phyloP scores from a whole-genome alignment of 2,888 invertebrate species.

The Lamellibrachia columna region DNA sequence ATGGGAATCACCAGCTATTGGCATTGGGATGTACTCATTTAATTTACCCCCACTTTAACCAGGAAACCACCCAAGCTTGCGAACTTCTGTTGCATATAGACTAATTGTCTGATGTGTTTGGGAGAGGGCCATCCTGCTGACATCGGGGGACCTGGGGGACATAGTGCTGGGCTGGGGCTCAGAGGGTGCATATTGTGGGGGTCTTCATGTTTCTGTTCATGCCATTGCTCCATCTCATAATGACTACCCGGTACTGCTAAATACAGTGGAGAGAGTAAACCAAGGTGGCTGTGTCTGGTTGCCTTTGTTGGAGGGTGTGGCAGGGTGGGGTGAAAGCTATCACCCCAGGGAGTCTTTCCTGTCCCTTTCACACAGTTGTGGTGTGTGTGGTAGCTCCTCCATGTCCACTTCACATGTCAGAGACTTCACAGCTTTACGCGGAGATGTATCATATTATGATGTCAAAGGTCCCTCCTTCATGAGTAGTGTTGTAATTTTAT shows the following conservation, averaged over 20 bases:
- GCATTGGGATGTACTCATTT: not conserved
- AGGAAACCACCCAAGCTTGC: not conserved
- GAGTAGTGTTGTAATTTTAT: not conserved
- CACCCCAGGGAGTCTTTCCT: conserved; percentile 1
- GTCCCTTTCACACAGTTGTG: not conserved
- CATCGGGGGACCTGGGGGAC: not conserved
- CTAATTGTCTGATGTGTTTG: conserved; percentile 12
- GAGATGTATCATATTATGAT: not conserved
- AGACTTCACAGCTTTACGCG: not conserved
- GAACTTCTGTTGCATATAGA: not conserved
- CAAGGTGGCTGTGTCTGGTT: not conserved
- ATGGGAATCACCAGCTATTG: conserved; percentile 11
- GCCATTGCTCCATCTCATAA: not conserved
- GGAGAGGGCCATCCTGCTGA: not conserved
- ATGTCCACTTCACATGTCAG: not conserved
- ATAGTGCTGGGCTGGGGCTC: not conserved
- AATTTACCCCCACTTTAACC: not conserved
- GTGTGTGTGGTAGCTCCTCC: not conserved
- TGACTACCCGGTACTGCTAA: not conserved
- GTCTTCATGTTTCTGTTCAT: not conserved
- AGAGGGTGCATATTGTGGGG: not conserved
- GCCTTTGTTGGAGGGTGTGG: conserved; percentile 1
- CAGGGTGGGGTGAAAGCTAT: not conserved
- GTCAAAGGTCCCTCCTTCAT: not conserved
- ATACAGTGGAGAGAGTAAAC: not conserved